phyloP scores from a whole-genome alignment of 2,888 invertebrate species.

The Aspidapion aeneum region DNA sequence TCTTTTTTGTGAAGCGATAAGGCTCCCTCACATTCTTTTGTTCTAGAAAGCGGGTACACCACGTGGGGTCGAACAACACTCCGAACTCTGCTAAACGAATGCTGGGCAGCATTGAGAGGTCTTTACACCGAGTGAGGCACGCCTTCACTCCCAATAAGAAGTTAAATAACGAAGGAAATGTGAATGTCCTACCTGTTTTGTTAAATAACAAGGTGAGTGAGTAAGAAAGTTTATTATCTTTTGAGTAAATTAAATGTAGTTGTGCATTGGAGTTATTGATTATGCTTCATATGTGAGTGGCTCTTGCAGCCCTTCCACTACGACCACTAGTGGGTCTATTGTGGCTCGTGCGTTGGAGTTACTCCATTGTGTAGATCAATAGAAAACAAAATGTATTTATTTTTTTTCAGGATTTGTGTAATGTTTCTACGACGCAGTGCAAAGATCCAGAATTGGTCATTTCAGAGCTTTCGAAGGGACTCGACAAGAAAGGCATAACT shows the following conservation, averaged over 20 bases:
- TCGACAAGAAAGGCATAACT: conserved; percentile 59
- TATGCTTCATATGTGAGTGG: no score
- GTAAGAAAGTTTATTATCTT: no score
- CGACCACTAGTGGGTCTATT: no score
- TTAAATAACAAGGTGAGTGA: conserved; percentile 52
- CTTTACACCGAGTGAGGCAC: conserved; percentile 61
- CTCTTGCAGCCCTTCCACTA: no score
- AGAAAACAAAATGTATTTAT: no score
- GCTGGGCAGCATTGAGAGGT: conserved; percentile 67
- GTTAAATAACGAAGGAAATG: conserved; percentile 24
- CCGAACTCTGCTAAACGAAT: conserved; percentile 57
- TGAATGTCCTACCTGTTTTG: conserved; percentile 45
- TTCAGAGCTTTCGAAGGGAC: conserved; percentile 56
- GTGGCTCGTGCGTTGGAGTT: no score
- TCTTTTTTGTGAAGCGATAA: no score
- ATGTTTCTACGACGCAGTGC: conserved; percentile 67
- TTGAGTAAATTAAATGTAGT: no score
- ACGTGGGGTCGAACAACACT: conserved; percentile 33
- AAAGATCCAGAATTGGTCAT: conserved; percentile 62
- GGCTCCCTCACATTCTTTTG: no score
- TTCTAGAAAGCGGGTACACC: conserved; percentile 4
- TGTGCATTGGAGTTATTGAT: no score
- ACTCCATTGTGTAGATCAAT: no score
- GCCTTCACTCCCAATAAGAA: conserved; percentile 62
- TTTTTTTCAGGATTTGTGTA: conserved; percentile 57